Evolutionary conservation across 1,140 invertebrate species (phyloP).

Genomic region (Drosophila persimilis): DNA sequence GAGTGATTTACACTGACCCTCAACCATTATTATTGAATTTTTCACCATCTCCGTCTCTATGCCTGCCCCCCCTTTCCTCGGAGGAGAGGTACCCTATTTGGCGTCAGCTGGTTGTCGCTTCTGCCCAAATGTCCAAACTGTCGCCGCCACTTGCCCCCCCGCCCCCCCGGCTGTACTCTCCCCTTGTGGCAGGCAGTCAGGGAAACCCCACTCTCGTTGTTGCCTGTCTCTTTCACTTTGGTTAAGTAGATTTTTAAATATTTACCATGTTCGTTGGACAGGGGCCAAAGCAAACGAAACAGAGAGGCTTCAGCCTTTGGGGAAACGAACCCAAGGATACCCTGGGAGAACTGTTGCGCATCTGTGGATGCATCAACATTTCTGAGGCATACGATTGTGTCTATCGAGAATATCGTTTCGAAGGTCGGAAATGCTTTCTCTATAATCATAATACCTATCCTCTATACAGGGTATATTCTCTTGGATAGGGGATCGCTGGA

Average conservation of each 20-base stretch:
- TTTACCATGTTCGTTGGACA: conserved; percentile 70
- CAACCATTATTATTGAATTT: conserved; percentile 74
- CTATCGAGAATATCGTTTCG: too few relatives aligned
- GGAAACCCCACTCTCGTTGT: conserved; percentile 5
- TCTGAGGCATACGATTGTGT: too few relatives aligned
- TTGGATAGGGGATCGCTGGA: background rate
- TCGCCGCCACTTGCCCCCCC: conserved; percentile 59
- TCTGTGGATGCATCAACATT: too few relatives aligned
- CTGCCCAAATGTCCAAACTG: conserved; percentile 68
- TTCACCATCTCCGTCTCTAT: background rate
- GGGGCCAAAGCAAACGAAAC: conserved; percentile 9
- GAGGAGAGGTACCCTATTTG: conserved; percentile 9
- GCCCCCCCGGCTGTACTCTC: conserved; percentile 18
- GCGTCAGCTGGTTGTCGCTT: conserved; percentile 73
- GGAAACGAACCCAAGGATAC: too few relatives aligned
- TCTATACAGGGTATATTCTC: too few relatives aligned
- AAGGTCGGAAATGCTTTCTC: too few relatives aligned
- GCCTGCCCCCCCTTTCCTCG: background rate
- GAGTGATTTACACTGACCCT: conserved; percentile 67
- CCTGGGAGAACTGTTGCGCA: too few relatives aligned
- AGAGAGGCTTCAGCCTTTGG: too few relatives aligned
- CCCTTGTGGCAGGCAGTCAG: background rate
- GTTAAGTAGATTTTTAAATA: conserved; percentile 81
- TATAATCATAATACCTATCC: too few relatives aligned
- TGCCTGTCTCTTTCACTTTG: conserved; percentile 80